phyloP scores from a whole-genome alignment of 2,888 invertebrate species.

The Malachius bipustulatus region DNA sequence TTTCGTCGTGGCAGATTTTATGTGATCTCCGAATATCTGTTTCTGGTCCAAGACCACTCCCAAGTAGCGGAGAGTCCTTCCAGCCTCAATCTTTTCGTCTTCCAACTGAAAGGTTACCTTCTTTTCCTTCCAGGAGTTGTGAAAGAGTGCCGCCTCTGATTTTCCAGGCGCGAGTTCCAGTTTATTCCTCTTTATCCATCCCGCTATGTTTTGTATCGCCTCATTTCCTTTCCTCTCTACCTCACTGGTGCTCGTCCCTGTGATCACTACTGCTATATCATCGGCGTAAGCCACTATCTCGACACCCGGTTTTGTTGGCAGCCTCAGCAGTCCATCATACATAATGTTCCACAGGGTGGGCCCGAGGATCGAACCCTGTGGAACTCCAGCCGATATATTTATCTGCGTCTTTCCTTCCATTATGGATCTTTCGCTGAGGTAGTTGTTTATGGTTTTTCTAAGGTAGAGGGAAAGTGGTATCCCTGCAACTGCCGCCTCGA shows the following conservation, averaged over 20 bases:
- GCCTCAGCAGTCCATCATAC: neutral
- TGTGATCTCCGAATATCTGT: constrained; percentile 1
- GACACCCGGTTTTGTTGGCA: neutral
- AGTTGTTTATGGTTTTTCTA: too few relatives aligned
- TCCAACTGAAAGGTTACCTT: too few relatives aligned
- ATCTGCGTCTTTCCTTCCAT: too few relatives aligned
- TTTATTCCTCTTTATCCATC: neutral
- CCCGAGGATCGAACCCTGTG: constrained; percentile 1
- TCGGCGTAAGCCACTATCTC: neutral
- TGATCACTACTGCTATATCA: neutral
- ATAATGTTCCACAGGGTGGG: constrained; percentile 2
- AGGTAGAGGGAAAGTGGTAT: too few relatives aligned
- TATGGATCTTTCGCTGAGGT: too few relatives aligned
- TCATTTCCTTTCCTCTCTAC: neutral
- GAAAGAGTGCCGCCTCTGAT: neutral
- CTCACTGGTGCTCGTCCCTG: neutral
- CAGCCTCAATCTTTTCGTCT: too few relatives aligned
- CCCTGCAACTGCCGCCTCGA: too few relatives aligned
- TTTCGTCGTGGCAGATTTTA: neutral
- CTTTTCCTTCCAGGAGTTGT: too few relatives aligned
- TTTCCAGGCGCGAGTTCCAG: neutral
- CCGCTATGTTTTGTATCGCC: neutral
- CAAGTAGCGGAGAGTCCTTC: too few relatives aligned
- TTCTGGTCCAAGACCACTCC: too few relatives aligned
- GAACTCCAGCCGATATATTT: too few relatives aligned